These are phyloP conservation scores for Rhineura floridana DNA, from an alignment of 2,113 vertebrate species.

Conservation along the genomic window DNA sequence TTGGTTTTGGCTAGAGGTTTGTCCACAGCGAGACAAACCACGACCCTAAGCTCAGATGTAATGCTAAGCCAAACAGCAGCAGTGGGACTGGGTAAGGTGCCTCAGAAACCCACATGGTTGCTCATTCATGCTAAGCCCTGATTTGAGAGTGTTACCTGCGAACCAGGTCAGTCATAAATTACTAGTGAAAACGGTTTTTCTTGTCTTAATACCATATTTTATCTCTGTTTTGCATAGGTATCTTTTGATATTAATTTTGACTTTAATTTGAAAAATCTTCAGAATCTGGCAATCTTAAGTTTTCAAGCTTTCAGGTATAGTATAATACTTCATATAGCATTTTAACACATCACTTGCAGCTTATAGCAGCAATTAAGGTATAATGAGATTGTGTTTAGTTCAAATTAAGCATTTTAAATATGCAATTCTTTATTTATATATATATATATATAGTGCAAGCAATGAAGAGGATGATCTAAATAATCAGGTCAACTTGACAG, in stretches of 20 bases:
- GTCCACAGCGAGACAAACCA: no score
- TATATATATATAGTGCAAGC: constrained; percentile 82
- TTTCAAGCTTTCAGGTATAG: constrained; percentile 85
- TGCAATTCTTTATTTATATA: constrained; percentile 37
- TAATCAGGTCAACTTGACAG: constrained; percentile 77
- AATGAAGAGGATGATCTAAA: constrained; percentile 78
- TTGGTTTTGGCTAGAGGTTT: no score
- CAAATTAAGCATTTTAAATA: constrained; percentile 15
- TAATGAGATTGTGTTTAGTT: not conserved
- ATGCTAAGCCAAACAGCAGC: no score
- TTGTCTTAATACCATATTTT: constrained; percentile 1
- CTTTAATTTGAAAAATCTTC: constrained; percentile 83
- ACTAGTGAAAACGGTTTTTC: not conserved
- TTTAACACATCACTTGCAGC: not conserved
- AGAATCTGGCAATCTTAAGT: constrained; percentile 75
- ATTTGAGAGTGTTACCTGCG: no score
- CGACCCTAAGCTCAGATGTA: no score
- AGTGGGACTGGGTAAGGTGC: no score
- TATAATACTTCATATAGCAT: not conserved
- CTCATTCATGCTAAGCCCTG: no score
- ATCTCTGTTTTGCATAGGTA: constrained; percentile 70
- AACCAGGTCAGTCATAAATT: no score
- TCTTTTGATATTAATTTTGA: constrained; percentile 87
- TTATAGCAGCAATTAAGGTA: not conserved
- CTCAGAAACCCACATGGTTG: no score